phyloP scores from a whole-genome alignment of 1,140 invertebrate species.

The Mesaphorura yosii region DNA sequence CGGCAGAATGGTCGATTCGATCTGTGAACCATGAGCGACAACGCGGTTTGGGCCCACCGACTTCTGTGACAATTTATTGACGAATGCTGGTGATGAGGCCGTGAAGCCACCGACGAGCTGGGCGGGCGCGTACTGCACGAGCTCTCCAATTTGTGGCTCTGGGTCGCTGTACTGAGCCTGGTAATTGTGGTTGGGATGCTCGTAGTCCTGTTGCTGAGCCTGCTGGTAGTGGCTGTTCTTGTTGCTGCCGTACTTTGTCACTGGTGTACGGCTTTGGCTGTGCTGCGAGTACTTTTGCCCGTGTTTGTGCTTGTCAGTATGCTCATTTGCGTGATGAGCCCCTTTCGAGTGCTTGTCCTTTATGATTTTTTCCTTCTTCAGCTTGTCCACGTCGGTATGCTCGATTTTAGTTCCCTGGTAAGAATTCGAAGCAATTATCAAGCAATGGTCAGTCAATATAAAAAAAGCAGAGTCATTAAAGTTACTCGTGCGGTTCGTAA shows the following conservation, averaged over 20 bases:
- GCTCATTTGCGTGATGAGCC: constrained; percentile 10
- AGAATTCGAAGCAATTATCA: background rate
- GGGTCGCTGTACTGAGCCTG: constrained; percentile 23
- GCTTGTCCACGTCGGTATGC: constrained; percentile 23
- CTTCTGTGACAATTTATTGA: background rate
- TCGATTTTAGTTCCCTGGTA: constrained; percentile 20
- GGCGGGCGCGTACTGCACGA: background rate
- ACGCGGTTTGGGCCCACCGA: background rate
- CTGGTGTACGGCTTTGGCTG: no score
- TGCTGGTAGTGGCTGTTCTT: background rate
- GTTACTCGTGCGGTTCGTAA: no score
- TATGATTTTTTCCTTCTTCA: constrained; percentile 25
- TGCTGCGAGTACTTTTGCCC: constrained; percentile 8
- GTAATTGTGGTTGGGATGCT: constrained; percentile 29
- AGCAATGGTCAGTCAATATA: background rate
- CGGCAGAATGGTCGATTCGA: background rate
- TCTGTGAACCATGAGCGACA: background rate
- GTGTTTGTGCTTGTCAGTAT: constrained; percentile 18
- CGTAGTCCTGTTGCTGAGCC: constrained; percentile 8
- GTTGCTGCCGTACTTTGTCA: no score
- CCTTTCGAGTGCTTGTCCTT: constrained; percentile 24
- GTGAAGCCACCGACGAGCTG: background rate
- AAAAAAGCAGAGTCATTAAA: background rate
- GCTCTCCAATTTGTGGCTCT: background rate
- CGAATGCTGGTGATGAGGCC: background rate